phyloP scores from a whole-genome alignment of 1,140 invertebrate genomes.

The Drosophila rhopaloa region DNA sequence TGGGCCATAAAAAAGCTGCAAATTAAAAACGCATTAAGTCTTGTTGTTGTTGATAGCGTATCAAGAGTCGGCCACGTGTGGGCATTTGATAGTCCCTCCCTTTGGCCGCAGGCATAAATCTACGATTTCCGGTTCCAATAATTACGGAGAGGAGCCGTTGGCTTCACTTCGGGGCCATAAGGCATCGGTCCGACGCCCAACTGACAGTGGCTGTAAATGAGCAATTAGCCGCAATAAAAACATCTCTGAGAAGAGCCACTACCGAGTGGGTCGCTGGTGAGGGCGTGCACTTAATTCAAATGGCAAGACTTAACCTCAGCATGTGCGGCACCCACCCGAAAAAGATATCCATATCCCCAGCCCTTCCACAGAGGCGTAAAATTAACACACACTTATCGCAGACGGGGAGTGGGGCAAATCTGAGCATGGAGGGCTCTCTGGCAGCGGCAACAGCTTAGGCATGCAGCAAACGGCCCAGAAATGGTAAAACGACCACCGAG shows the following conservation, averaged over 20 bases:
- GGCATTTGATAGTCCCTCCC: constrained; percentile 44
- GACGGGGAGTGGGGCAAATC: constrained; percentile 3
- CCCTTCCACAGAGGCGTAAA: constrained; percentile 47
- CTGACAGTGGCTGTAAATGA: constrained; percentile 61
- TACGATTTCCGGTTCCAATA: constrained; percentile 47
- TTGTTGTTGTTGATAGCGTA: constrained; percentile 22
- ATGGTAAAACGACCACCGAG: constrained; percentile 49
- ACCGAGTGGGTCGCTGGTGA: not conserved
- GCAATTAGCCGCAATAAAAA: constrained; percentile 79
- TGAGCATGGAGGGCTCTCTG: constrained; percentile 18
- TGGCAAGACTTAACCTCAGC: constrained; percentile 65
- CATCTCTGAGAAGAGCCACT: constrained; percentile 41
- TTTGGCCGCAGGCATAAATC: constrained; percentile 41
- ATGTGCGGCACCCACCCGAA: constrained; percentile 20
- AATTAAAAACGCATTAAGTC: constrained; percentile 77
- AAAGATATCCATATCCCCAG: constrained; percentile 4
- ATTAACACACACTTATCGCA: constrained; percentile 70
- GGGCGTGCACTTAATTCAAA: constrained; percentile 75
- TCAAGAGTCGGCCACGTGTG: constrained; percentile 54
- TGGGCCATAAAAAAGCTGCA: constrained; percentile 59
- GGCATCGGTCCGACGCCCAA: constrained; percentile 1
- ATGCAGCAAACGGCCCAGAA: constrained; percentile 72
- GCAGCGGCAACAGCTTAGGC: constrained; percentile 60
- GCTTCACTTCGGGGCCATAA: constrained; percentile 27
- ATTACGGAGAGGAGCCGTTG: constrained; percentile 32